Evolutionary conservation across 2,113 vertebrate genomes (phyloP).

Genomic region (rat (Rattus norvegicus)): DNA sequence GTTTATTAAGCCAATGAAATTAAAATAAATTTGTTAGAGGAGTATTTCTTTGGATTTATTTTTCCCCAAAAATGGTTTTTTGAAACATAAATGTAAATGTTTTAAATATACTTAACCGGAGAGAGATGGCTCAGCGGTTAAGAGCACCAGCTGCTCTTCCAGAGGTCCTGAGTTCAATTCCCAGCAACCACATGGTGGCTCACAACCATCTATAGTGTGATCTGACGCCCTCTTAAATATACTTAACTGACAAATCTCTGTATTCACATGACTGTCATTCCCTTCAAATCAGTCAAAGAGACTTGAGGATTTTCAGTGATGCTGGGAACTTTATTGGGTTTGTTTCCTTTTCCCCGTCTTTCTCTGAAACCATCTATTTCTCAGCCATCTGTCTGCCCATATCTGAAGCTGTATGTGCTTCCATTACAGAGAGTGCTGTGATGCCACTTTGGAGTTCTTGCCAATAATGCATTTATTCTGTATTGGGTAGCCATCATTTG

Average conservation of each 20-base stretch:
- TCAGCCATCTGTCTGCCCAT: background rate
- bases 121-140: no score
- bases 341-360: background rate
- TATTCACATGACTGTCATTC: background rate
- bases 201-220: no score
- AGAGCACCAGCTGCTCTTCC: no score
- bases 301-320: slow-evolving; percentile 29
- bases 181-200: no score
- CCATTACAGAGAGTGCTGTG: slow-evolving; percentile 30
- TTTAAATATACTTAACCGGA: slow-evolving; percentile 52
- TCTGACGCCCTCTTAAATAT: no score
- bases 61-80: background rate
- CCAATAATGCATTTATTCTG: background rate
- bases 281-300: slow-evolving; percentile 51
- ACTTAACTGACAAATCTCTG: slow-evolving; percentile 25
- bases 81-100: slow-evolving; percentile 41
- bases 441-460: slow-evolving; percentile 27
- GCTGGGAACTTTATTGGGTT: background rate
- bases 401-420: background rate
- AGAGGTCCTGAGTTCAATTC: no score
- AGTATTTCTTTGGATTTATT: slow-evolving; percentile 8
- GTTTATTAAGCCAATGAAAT: slow-evolving; percentile 55
- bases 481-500: background rate
- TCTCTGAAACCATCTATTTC: background rate
- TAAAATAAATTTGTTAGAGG: slow-evolving; percentile 40